phyloP scores from a whole-genome alignment of 2,888 invertebrate genomes.

The Cynaeus angustus region DNA sequence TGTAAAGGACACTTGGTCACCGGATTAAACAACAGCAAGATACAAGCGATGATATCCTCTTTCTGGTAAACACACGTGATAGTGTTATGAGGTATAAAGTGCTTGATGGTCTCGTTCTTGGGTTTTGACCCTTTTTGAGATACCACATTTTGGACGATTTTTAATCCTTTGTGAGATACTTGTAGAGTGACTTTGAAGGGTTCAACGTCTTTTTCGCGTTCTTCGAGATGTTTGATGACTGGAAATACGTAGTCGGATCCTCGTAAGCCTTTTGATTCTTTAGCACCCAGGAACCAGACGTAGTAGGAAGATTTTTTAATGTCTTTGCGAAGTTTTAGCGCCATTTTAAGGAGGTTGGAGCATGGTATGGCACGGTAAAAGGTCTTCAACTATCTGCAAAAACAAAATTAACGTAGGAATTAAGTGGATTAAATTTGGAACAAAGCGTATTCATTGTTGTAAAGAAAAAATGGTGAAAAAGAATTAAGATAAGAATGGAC shows the following conservation, averaged over 20 bases:
- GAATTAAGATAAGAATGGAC: too few relatives aligned
- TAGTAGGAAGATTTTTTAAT: constrained; percentile 94
- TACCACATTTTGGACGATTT: constrained; percentile 86
- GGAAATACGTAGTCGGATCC: constrained; percentile 91
- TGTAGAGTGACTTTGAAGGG: constrained; percentile 93
- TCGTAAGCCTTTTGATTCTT: constrained; percentile 91
- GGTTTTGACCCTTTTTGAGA: constrained; percentile 62
- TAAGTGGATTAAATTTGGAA: too few relatives aligned
- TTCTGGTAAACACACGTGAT: constrained; percentile 93
- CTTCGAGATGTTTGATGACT: constrained; percentile 88
- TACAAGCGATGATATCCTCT: constrained; percentile 95
- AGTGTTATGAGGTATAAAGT: constrained; percentile 94
- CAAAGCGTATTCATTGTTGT: too few relatives aligned
- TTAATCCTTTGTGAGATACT: constrained; percentile 93
- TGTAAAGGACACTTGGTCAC: constrained; percentile 95
- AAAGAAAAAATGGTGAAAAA: too few relatives aligned
- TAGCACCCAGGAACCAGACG: constrained; percentile 96
- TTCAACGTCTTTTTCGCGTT: constrained; percentile 88
- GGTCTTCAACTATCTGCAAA: neutral
- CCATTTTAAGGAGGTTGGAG: constrained; percentile 75
- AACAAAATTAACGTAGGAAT: neutral
- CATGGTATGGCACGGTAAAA: constrained; percentile 16
- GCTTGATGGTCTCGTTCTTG: constrained; percentile 84
- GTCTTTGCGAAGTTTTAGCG: constrained; percentile 86
- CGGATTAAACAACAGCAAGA: constrained; percentile 94